Base-by-base conservation (phyloP, 30 jellyfish, hydroid and myxozoan species). In the Cassiopea xamachana region DNA sequence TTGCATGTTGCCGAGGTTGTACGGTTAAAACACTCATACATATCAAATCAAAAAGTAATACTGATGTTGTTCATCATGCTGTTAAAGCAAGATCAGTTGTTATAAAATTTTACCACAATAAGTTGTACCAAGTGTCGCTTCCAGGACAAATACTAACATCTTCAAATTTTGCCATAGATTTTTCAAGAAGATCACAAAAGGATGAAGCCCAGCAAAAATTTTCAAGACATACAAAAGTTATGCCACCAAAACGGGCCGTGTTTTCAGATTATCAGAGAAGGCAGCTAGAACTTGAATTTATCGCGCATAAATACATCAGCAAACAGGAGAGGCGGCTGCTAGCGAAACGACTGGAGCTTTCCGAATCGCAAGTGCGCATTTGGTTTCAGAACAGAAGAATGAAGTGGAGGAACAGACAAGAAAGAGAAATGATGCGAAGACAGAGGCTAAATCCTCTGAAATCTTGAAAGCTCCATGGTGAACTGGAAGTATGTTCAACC, bases 401-500 rank as follows among this genome's bases (percentile, higher is more conserved):
- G 98, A 92, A 92, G 74, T 92, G 98, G 98, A 73, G 98, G 64
- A 92, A 92, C 72, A 78, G 93, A 47, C 94, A 92, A 47, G 98
- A 92, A 69, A 81, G 98, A 60, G 98, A 92, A 75, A 92, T 86
- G 91, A 92, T 92, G 98, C 50, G 98, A 76, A 86, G 94, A 69
- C 93, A 88, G 60, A 48, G 95, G 46, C 27, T 77, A 45, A 75
- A 75, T 17, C 70, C 74, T n/a, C 73, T 74, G 16, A 75, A 86
- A 60, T 74, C 79, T 1, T 48, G 69, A 69, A 15, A 69, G 55
- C 61, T 46, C 17, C 70, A 46, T 27, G 10, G 64, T 3, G 69
- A 75, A 75, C 7, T 14, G 84, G 27, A 44, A 75, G 10, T 3
- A 3, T 75, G 84, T 15, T 75, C 84, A 75, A 75, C 5, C 70